phyloP scores from a whole-genome alignment of 2,888 invertebrate species.

The Mystacides longicornis region DNA sequence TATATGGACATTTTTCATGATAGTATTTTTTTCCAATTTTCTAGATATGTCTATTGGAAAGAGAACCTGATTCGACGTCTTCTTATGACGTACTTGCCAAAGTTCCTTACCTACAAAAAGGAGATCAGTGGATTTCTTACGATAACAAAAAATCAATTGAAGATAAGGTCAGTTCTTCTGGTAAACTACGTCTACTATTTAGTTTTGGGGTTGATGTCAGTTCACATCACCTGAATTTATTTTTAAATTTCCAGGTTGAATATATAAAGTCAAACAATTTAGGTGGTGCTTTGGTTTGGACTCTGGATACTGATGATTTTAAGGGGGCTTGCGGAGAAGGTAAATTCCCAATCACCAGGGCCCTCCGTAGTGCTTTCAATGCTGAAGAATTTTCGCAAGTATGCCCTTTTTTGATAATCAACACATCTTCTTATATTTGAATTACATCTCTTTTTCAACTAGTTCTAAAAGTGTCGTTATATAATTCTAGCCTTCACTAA shows the following conservation, averaged over 20 bases:
- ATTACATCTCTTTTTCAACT: no score
- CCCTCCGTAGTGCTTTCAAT: conserved; percentile 1
- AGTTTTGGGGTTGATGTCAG: no score
- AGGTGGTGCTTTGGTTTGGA: conserved; percentile 55
- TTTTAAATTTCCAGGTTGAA: conserved; percentile 10
- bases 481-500: no score
- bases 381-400: not conserved
- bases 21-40: not conserved
- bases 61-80: not conserved
- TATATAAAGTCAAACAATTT: conserved; percentile 30
- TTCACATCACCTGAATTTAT: not conserved
- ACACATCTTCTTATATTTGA: no score
- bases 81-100: conserved; percentile 43
- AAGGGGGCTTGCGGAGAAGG: conserved; percentile 38
- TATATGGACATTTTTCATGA: no score
- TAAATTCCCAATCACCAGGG: conserved; percentile 8
- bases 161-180: conserved; percentile 34
- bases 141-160: conserved; percentile 53
- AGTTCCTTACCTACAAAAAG: conserved; percentile 55
- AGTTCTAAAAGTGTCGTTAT: no score
- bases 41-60: not conserved
- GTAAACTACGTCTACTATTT: no score
- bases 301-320: conserved; percentile 54
- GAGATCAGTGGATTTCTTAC: conserved; percentile 62
- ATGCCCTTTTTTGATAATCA: not conserved